Percentiles rank a stretch among this genome's conserved stretches.
phyloP scores from a whole-genome alignment of 2,797 vertebrate species.

The Neolamprologus multifasciatus region DNA sequence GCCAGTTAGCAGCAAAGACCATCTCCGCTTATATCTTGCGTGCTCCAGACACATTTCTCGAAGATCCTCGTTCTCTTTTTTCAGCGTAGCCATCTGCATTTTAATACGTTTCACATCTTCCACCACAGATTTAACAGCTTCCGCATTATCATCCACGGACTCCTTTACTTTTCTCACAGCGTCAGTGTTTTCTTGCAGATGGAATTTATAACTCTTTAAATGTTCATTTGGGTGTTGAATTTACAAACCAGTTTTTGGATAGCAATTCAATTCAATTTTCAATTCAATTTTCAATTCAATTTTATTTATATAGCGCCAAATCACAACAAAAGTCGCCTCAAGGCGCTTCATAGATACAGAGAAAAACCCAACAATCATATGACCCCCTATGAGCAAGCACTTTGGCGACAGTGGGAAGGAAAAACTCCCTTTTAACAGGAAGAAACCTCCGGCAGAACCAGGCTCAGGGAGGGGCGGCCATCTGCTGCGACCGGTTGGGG shows the following conservation, averaged over 20 bases:
- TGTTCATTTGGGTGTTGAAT: not conserved
- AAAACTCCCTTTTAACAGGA: too few relatives aligned
- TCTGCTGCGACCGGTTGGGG: too few relatives aligned
- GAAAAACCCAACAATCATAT: too few relatives aligned
- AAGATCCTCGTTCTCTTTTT: not conserved
- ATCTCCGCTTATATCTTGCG: not conserved
- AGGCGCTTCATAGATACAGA: too few relatives aligned
- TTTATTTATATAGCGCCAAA: too few relatives aligned
- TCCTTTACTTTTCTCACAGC: not conserved
- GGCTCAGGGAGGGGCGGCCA: too few relatives aligned
- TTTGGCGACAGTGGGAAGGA: too few relatives aligned
- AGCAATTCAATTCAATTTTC: too few relatives aligned
- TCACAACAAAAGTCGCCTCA: too few relatives aligned
- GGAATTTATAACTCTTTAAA: not conserved
- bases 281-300: too few relatives aligned
- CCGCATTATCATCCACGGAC: fast-evolving
- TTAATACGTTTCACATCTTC: not conserved
- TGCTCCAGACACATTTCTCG: not conserved
- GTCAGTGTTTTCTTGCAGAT: fast-evolving
- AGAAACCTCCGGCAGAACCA: too few relatives aligned
- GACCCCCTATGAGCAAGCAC: too few relatives aligned
- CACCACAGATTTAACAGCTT: not conserved
- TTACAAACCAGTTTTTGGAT: not conserved
- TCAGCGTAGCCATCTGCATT: not conserved
- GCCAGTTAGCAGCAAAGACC: not conserved